These are phyloP conservation scores for Corythornis cristatus DNA, from an alignment of 2,113 vertebrate species.

Conservation along the genomic window DNA sequence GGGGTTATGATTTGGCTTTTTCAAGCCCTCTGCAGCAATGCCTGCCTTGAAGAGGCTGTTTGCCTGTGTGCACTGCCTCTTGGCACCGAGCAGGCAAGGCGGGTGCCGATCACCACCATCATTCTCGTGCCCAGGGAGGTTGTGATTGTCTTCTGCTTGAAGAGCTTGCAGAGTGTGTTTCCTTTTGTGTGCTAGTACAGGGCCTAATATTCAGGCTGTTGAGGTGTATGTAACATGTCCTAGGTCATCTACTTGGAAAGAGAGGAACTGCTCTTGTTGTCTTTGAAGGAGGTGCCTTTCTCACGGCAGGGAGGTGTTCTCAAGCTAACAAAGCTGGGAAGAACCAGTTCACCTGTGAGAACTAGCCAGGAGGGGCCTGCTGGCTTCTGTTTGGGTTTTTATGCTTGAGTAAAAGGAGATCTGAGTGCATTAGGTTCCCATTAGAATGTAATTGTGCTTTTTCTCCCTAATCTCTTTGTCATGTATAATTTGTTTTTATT, in stretches of 20 bases:
- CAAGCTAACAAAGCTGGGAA: not conserved
- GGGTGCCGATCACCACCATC: rapidly evolving
- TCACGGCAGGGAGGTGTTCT: constrained; percentile 36
- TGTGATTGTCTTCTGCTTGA: not conserved
- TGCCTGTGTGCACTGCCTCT: rapidly evolving
- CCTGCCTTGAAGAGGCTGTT: not conserved
- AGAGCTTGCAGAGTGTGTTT: not conserved
- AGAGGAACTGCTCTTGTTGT: constrained; percentile 9
- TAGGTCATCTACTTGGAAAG: constrained; percentile 57
- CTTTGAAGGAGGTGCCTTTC: constrained; percentile 57
- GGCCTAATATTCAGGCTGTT: not conserved
- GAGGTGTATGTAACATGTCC: constrained; percentile 3
- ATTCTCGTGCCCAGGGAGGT: rapidly evolving
- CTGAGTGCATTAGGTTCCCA: not conserved
- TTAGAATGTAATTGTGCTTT: constrained; percentile 37
- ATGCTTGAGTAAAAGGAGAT: constrained; percentile 52
- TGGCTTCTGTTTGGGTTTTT: constrained; percentile 50
- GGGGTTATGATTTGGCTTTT: not conserved
- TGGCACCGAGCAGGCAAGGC: not conserved
- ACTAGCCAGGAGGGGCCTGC: constrained; percentile 19
- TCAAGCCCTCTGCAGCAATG: not conserved
- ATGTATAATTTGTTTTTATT: constrained; percentile 32
- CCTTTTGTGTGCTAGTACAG: not conserved
- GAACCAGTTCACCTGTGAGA: constrained; percentile 55
- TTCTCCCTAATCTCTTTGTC: constrained; percentile 15